Base-by-base conservation (phyloP, 2,888 invertebrate species). In the Hypselothyrea guttata region DNA sequence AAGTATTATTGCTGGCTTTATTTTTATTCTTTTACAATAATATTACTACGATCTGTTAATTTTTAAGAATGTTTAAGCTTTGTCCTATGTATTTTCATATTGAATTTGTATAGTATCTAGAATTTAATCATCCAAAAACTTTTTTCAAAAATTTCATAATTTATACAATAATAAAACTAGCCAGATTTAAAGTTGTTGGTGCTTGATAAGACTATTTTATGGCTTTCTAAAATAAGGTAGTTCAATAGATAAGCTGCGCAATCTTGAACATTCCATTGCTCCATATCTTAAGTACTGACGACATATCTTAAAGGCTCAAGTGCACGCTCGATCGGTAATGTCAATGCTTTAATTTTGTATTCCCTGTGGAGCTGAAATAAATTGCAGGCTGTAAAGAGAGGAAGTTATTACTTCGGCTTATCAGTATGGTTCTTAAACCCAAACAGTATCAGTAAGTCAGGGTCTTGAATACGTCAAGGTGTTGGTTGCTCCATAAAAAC, bases 371-470 rank as follows among this genome's bases (percentile, higher is more conserved):
- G n/a, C n/a, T n/a, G n/a, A n/a, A n/a, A n/a, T n/a, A n/a, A n/a
- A n/a, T n/a, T n/a, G n/a, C n/a, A n/a, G n/a, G n/a, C n/a, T n/a
- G n/a, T n/a, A n/a, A n/a, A 22, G 22, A 2, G 5, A 5, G 22
- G 22, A 22, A 22, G 22, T 22, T 22, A 5, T 2, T 22, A 22
- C 22, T 22, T 22, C 22, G 2, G 22, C 22, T 22, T 40, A 33
- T 11, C 9, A 33, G n/a, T 2, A 40, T 38, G 37, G 33, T 7
- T 7, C 0, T 15, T 22, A 48, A 13, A 5, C 12, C 53, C 11
- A 28, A 22, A 22, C 30, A 1, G 42, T 64, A 53, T 53, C 67
- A 46, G 48, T 49, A 28, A 35, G n/a, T 13, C 16, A n/a, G 12
- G 15, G 40, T 13, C 35, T 63, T 37, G 42, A n/a, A 28, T 12